Evolutionary conservation across 1,140 invertebrate genomes (phyloP).

Genomic region (Lasaia peninsularis): DNA sequence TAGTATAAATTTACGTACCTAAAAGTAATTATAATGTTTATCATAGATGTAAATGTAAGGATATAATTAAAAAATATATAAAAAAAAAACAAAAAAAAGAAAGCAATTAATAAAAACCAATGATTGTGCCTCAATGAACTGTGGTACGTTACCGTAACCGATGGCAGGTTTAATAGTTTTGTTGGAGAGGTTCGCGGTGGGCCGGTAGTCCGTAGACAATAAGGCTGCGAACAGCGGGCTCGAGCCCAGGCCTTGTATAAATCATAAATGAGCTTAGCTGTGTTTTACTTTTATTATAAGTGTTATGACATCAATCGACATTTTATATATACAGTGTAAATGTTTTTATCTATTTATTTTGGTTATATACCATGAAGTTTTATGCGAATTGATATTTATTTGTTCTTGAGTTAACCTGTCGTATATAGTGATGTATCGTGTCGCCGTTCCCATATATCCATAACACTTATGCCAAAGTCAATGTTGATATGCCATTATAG

Average conservation of each 20-base stretch:
- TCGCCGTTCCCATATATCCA: slow-evolving; percentile 22
- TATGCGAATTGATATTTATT: slow-evolving; percentile 63
- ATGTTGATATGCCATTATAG: slow-evolving; percentile 63
- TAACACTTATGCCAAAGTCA: slow-evolving; percentile 65
- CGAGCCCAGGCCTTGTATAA: slow-evolving; percentile 63
- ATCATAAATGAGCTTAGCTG: slow-evolving; percentile 74
- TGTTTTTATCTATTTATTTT: slow-evolving; percentile 72
- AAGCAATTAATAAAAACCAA: slow-evolving; percentile 76
- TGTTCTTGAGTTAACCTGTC: slow-evolving; percentile 35
- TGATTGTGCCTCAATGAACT: slow-evolving; percentile 77
- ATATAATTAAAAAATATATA: slow-evolving; percentile 45
- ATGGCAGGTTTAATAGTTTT: slow-evolving; percentile 64
- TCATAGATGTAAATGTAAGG: slow-evolving; percentile 66
- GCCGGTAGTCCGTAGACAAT: slow-evolving; percentile 48
- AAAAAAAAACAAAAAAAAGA: slow-evolving; percentile 51
- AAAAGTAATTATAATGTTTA: slow-evolving; percentile 75
- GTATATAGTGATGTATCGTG: slow-evolving; percentile 29
- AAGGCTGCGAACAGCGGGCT: slow-evolving; percentile 49
- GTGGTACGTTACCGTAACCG: slow-evolving; percentile 75
- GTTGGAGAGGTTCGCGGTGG: slow-evolving; percentile 34
- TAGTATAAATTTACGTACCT: slow-evolving; percentile 77
- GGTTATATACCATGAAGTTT: slow-evolving; percentile 61
- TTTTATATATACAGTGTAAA: slow-evolving; percentile 69
- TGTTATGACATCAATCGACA: slow-evolving; percentile 75
- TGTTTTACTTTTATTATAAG: slow-evolving; percentile 74